Evolutionary conservation across 2,888 invertebrate species (phyloP).

Genomic region (Elysia crispata): DNA sequence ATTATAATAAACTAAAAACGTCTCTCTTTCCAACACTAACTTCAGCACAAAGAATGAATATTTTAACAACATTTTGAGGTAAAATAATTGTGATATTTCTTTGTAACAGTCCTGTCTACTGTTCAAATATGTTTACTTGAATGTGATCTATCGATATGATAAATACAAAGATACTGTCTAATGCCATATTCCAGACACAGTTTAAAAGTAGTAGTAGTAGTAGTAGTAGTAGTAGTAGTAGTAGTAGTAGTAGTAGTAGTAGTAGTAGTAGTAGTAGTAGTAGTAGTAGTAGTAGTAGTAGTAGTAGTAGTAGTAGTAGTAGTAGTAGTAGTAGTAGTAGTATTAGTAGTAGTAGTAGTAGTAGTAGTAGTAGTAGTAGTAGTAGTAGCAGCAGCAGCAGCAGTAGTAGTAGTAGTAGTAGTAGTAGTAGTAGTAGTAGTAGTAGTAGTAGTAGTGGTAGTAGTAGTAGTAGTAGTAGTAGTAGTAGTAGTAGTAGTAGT

Average conservation of each 20-base stretch:
- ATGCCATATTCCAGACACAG: background rate
- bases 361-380: slow-evolving; percentile 6
- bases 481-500: background rate
- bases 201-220: slow-evolving; percentile 1
- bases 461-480: slow-evolving; percentile 5
- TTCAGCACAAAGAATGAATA: too few relatives aligned
- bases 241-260: slow-evolving; percentile 23
- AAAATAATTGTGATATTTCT: too few relatives aligned
- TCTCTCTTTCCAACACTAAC: too few relatives aligned
- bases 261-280: slow-evolving; percentile 27
- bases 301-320: slow-evolving; percentile 17
- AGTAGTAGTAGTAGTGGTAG: slow-evolving; percentile 18
- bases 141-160: too few relatives aligned
- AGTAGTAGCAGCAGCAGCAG: slow-evolving; percentile 1
- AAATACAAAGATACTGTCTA: background rate
- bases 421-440: slow-evolving; percentile 25
- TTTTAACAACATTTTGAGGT: too few relatives aligned
- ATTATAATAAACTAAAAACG: too few relatives aligned
- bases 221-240: slow-evolving; percentile 9
- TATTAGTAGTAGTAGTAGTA: too few relatives aligned
- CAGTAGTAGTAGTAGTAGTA: slow-evolving; percentile 15
- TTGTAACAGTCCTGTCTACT: too few relatives aligned
- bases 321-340: too few relatives aligned
- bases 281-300: slow-evolving; percentile 14
- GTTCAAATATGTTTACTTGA: too few relatives aligned